phyloP scores from a whole-genome alignment of 2,888 invertebrate species.

The Pardosa pseudoannulata region DNA sequence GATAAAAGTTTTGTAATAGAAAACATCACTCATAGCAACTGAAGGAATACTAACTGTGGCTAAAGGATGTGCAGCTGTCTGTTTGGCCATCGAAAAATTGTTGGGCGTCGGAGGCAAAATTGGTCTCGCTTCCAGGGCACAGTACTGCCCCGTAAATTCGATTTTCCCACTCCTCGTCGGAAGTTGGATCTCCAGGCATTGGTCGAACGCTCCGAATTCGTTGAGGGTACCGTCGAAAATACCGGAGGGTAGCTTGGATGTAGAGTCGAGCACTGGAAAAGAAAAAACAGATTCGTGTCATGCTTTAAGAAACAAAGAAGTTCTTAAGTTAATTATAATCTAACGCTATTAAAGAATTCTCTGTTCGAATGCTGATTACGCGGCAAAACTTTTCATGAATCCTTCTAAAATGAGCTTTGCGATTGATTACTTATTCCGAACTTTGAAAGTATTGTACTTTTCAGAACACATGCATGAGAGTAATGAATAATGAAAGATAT shows the following conservation, averaged over 20 bases:
- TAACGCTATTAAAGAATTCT: no score
- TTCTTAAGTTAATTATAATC: no score
- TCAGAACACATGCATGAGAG: no score
- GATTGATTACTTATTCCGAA: no score
- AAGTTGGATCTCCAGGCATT: conserved; percentile 38
- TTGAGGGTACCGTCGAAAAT: conserved; percentile 39
- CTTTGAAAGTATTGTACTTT: no score
- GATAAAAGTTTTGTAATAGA: no score
- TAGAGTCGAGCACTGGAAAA: conserved; percentile 55
- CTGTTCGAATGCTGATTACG: no score
- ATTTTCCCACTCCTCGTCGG: conserved; percentile 42
- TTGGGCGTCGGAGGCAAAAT: conserved; percentile 32
- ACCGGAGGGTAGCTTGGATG: conserved; percentile 54
- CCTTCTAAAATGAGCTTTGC: no score
- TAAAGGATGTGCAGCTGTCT: conserved; percentile 25
- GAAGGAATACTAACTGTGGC: conserved; percentile 47
- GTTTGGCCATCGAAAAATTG: conserved; percentile 51
- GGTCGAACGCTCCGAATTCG: conserved; percentile 54
- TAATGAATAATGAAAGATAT: no score
- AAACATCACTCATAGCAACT: no score
- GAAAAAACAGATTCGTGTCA: not conserved
- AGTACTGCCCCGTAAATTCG: conserved; percentile 47
- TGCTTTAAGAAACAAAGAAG: no score
- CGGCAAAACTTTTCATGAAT: no score
- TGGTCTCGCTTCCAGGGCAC: conserved; percentile 39